These are phyloP conservation scores for Horisme vitalbata DNA, from an alignment of 2,888 invertebrate genomes.

Conservation along the genomic window DNA sequence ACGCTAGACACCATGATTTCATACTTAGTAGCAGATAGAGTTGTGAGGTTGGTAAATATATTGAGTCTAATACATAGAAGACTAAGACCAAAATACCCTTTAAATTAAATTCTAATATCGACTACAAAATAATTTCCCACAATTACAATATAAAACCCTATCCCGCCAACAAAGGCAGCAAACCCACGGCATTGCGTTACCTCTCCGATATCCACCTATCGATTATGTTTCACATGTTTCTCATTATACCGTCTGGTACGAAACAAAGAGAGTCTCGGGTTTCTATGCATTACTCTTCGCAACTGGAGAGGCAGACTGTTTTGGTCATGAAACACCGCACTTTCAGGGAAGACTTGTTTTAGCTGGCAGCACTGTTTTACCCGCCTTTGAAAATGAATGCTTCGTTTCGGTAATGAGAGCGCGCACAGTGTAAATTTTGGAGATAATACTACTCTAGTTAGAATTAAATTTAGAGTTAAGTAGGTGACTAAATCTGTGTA, in stretches of 20 bases:
- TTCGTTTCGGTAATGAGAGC: slow-evolving; percentile 31
- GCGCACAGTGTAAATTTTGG: slow-evolving; percentile 2
- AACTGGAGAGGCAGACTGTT: slow-evolving; percentile 58
- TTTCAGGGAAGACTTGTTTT: slow-evolving; percentile 61
- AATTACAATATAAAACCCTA: slow-evolving; percentile 44
- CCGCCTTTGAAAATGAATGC: slow-evolving; percentile 55
- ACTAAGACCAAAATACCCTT: background rate
- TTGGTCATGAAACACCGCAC: slow-evolving; percentile 66
- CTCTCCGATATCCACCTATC: slow-evolving; percentile 67
- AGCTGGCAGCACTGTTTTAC: slow-evolving; percentile 51
- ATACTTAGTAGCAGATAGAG: too few species aligned
- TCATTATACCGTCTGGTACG: slow-evolving; percentile 77
- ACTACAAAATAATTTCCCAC: slow-evolving; percentile 38
- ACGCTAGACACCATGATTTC: too few species aligned
- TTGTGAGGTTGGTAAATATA: too few species aligned
- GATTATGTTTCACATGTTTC: slow-evolving; percentile 77
- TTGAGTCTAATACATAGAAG: too few species aligned
- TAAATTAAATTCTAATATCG: slow-evolving; percentile 1
- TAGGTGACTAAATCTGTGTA: too few species aligned
- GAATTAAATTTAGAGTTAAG: too few species aligned
- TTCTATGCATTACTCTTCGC: slow-evolving; percentile 66
- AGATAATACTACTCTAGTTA: background rate
- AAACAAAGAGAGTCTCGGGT: slow-evolving; percentile 74
- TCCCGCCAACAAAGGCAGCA: slow-evolving; percentile 55
- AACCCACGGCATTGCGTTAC: slow-evolving; percentile 64